Evolutionary conservation across 2,888 invertebrate species (phyloP).

Genomic region (Tenthredo scrophulariae): DNA sequence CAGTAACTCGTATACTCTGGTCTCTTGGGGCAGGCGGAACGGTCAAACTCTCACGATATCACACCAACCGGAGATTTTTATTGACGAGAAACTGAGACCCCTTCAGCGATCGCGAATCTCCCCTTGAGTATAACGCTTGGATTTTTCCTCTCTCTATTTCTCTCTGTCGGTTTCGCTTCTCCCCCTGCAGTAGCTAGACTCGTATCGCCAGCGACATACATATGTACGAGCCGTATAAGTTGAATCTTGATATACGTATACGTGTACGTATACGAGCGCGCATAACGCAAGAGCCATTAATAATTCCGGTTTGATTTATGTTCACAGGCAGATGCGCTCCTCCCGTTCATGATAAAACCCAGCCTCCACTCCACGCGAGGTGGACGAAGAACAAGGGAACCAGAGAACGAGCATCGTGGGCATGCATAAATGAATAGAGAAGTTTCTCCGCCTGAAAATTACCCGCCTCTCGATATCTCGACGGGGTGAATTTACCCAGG

Average conservation of each 20-base stretch:
- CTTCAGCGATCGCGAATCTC: slow-evolving; percentile 60
- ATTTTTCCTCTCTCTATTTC: slow-evolving; percentile 24
- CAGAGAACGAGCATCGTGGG: neutral
- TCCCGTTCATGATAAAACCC: slow-evolving; percentile 4
- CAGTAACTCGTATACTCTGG: slow-evolving; percentile 52
- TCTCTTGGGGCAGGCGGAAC: slow-evolving; percentile 54
- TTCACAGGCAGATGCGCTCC: slow-evolving; percentile 62
- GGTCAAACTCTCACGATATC: slow-evolving; percentile 35
- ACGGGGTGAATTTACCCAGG: neutral
- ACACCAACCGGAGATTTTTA: neutral
- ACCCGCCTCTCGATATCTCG: neutral
- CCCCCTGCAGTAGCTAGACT: neutral
- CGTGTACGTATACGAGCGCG: neutral
- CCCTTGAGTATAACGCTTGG: neutral
- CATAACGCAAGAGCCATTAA: slow-evolving; percentile 59
- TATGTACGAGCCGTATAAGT: neutral
- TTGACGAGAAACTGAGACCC: slow-evolving; percentile 24
- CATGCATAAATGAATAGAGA: slow-evolving; percentile 41
- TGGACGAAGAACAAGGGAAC: neutral
- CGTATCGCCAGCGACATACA: neutral
- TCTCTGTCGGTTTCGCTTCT: neutral
- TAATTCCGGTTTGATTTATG: slow-evolving; percentile 65
- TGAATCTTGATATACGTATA: neutral
- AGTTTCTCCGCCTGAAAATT: neutral
- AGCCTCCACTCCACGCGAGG: neutral